Percentiles rank a stretch among this genome's conserved stretches.
These are phyloP conservation scores for Forbesichthys agassizii DNA, from an alignment of 2,113 vertebrate genomes.

Conservation along the genomic window DNA sequence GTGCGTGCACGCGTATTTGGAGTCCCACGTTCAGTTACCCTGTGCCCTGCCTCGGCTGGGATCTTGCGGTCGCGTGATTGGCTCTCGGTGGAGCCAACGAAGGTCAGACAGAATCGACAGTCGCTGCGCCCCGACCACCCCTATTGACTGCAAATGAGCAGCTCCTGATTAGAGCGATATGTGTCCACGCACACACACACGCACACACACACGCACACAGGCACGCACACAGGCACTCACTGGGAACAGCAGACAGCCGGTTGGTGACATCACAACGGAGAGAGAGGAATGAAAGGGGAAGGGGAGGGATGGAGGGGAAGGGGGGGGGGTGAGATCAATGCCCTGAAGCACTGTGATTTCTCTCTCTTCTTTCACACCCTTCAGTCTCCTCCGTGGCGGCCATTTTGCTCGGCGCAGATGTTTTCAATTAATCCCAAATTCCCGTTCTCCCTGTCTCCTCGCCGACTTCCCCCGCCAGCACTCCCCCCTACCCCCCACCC, in stretches of 20 bases:
- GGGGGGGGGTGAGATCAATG: slow-evolving; percentile 10
- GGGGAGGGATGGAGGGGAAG: neutral
- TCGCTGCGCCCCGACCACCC: slow-evolving; percentile 46
- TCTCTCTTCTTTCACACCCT: slow-evolving; percentile 34
- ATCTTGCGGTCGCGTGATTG: slow-evolving; percentile 49
- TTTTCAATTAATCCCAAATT: slow-evolving; percentile 77
- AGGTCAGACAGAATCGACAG: slow-evolving; percentile 77
- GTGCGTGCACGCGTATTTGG: slow-evolving; percentile 1
- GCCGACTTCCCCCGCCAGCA: slow-evolving; percentile 12
- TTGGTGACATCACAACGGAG: slow-evolving; percentile 47
- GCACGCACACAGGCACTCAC: slow-evolving; percentile 4
- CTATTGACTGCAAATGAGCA: slow-evolving; percentile 74
- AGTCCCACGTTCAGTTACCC: slow-evolving; percentile 33
- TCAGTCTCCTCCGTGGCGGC: slow-evolving; percentile 47
- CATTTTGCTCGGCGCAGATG: slow-evolving; percentile 67
- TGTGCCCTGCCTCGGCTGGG: slow-evolving; percentile 25
- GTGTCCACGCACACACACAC: slow-evolving; percentile 17
- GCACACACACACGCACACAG: neutral
- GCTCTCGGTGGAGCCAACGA: slow-evolving; percentile 64
- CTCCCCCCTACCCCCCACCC: slow-evolving; percentile 2
- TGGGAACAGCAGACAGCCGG: slow-evolving; percentile 20
- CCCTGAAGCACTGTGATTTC: slow-evolving; percentile 31
- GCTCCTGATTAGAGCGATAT: slow-evolving; percentile 60
- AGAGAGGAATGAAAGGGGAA: slow-evolving; percentile 10
- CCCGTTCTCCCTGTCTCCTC: slow-evolving; percentile 49